phyloP scores from a whole-genome alignment of 2,113 vertebrate genomes.

The Pterocles gutturalis region DNA sequence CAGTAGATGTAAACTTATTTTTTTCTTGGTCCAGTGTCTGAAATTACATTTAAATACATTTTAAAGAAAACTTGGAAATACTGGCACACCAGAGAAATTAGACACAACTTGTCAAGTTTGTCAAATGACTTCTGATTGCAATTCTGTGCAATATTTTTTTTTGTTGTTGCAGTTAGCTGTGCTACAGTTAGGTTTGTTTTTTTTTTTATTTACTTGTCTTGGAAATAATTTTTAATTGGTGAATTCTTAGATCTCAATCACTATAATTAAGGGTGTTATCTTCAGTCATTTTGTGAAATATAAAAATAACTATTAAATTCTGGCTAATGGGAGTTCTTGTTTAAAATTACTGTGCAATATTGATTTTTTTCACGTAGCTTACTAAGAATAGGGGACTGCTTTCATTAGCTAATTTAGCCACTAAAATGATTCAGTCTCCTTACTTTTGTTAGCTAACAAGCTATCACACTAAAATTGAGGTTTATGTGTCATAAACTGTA shows the following conservation, averaged over 20 bases:
- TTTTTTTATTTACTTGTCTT: not conserved
- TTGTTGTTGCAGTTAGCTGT: not conserved
- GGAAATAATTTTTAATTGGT: not conserved
- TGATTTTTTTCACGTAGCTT: not conserved
- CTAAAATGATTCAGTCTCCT: not conserved
- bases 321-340: not conserved
- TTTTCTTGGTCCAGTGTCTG: not conserved
- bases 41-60: not conserved
- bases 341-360: not conserved
- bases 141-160: not conserved
- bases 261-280: not conserved
- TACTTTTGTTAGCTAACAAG: not conserved
- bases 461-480: not conserved
- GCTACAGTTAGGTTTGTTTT: not conserved
- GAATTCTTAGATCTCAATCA: not conserved
- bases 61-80: not conserved
- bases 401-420: not conserved
- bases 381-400: not conserved
- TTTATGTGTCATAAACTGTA: not conserved
- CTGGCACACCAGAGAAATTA: not conserved
- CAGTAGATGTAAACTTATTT: not conserved
- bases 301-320: not conserved
- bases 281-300: not conserved
- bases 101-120: not conserved
- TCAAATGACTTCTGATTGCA: not conserved